Conservation (phyloP, 2,797 vertebrate species). For the Thaleichthys pacificus region DNA sequence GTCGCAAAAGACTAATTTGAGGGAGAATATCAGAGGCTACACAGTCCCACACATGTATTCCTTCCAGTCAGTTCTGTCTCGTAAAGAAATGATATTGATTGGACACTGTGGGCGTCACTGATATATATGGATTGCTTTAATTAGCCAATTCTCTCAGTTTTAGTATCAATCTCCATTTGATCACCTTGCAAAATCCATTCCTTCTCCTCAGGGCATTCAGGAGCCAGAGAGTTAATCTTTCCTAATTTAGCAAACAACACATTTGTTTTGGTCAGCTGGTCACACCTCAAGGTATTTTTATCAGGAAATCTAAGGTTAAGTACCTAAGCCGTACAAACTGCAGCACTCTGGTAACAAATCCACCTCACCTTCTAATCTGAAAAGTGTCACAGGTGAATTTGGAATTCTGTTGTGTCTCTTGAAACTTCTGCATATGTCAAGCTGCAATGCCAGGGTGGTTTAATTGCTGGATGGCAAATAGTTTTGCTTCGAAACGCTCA, state of each 20-base stretch:
- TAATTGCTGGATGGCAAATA: not conserved
- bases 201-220: too few species aligned
- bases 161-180: too few species aligned
- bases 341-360: not conserved
- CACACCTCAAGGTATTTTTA: not conserved
- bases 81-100: not conserved
- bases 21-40: not conserved
- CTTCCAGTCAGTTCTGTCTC: not conserved
- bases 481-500: not conserved
- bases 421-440: not conserved
- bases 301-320: slow-evolving; percentile 1
- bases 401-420: not conserved
- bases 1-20: not conserved
- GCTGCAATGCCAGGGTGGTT: not conserved
- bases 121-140: too few species aligned
- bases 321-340: not conserved
- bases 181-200: too few species aligned
- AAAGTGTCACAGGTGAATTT: not conserved
- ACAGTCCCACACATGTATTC: not conserved
- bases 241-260: not conserved
- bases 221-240: not conserved
- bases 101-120: too few species aligned
- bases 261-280: not conserved
- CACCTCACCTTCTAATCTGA: not conserved
- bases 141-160: too few species aligned